Evolutionary conservation across 2,888 invertebrate species (phyloP), one percentile per base, ranked within the genome.

Genomic region (Nemurella pictetii): DNA sequence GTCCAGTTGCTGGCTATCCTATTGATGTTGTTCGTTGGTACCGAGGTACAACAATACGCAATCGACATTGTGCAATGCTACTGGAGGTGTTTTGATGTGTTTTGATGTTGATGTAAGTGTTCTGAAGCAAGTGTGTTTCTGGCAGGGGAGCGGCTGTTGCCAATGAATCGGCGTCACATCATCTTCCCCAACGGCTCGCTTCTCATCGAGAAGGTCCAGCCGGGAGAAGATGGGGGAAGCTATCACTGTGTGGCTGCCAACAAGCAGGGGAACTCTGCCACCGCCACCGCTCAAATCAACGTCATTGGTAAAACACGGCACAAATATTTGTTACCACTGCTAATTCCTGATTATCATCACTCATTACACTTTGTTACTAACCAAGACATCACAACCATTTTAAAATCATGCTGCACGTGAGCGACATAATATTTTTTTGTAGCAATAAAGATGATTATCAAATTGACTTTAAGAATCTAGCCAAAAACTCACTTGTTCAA

Each of bases 181-280:
- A 88, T 89, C 73, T 89, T 89, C 75, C 86, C 87, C 0, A 90
- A 91, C 85, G 91, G 91, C 1, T 89, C 90, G 4, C 88, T 91
- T 28, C 88, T 89, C 74, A 90, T 91, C 30, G 88, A 89, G 72
- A 89, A 89, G 83, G 90, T 91, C 36, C 90, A 90, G 86, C 88
- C 89, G 25, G 86, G 87, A n/a, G 88, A 89, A 80, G 91, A 91
- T 87, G 90, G 90, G 72, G 91, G 91, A 0, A 86, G 87, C 36
- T 91, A 91, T 87, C 89, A 89, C 30, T 91, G 91, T 87, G 88
- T 89, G 0, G 91, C 91, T 0, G 87, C 88, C 32, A 90, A 91
- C 87, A 88, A 89, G 29, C 89, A 89, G 36, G 90, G 89, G 0
- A 83, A 87, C 27, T 85, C 87, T 28, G 88, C 88, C 25, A 85